Base-by-base conservation (phyloP, 2,113 vertebrate species). In the Myotis brandtii region DNA sequence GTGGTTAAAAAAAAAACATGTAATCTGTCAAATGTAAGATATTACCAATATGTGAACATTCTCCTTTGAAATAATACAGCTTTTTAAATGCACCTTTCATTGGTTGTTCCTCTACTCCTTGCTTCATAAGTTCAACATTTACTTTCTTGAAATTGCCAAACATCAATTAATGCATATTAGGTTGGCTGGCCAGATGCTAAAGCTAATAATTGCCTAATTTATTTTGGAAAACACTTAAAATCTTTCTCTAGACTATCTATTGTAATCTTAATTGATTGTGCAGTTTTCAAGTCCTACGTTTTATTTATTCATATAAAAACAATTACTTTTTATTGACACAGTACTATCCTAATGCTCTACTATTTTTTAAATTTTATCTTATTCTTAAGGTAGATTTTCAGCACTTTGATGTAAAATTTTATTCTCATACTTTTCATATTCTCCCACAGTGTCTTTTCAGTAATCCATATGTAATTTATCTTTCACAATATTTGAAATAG, bases 181-280 rank as follows among this genome's bases (percentile, higher is more conserved):
- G 14, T 48, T 96, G 70, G 18, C 56, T 75, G 37, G 37, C 46
- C 59, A 64, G 12, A 30, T 40, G 23, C n/a, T 81, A 56, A 70
- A 54, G 13, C 32, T 76, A 82, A 73, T 70, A 72, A 37, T 34
- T 79, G 32, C 34, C n/a, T 76, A 54, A 73, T 91, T 93, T 84
- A 88, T 48, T 85, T 88, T 79, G 27, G 79, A n/a, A 79, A 86
- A 27, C 27, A 95, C 72, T 92, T 73, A 59, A 84, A 73, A 69
- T 92, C 59, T 84, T 87, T 79, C 72, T 94, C 73, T 84, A 32
- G 50, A 80, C 48, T 76, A 79, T 46, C 23, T 86, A 21, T 67
- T 83, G 4, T 92, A 70, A 92, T 96, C n/a, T 81, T 37, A 72
- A 76, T 69, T 80, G 67, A 89, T 77, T 40, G 67, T 69, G 9